phyloP scores from a whole-genome alignment of 2,797 vertebrate species.

The Sebastes trivittatus region DNA sequence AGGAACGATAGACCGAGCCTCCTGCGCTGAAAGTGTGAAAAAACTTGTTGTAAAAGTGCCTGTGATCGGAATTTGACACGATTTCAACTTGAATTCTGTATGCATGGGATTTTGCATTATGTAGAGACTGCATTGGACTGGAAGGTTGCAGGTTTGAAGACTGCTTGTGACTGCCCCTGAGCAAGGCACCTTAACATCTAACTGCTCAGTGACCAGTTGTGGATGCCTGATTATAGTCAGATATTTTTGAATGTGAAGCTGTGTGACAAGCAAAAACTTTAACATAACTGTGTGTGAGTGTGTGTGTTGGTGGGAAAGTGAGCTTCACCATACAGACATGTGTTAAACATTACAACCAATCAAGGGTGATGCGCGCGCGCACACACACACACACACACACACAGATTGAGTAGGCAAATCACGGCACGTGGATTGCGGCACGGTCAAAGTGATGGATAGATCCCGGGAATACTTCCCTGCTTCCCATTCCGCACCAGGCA shows the following conservation, averaged over 20 bases:
- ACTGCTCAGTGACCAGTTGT: background rate
- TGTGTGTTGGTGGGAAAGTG: constrained; percentile 3
- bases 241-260: background rate
- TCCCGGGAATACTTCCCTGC: constrained; percentile 41
- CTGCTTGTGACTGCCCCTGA: background rate
- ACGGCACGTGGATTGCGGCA: constrained; percentile 29
- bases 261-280: background rate
- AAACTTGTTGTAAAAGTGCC: background rate
- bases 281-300: background rate
- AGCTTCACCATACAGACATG: constrained; percentile 45
- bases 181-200: background rate
- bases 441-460: constrained; percentile 68
- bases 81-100: background rate
- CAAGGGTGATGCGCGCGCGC: constrained; percentile 31
- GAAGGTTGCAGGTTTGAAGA: background rate
- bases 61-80: background rate
- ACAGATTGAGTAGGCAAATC: constrained; percentile 49
- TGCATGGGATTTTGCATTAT: background rate
- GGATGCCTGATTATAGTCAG: background rate
- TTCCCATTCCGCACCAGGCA: constrained; percentile 35
- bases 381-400: constrained; percentile 13
- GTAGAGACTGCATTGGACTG: background rate
- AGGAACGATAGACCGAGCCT: background rate
- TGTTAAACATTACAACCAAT: constrained; percentile 76
- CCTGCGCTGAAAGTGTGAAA: too few relatives aligned